These are phyloP conservation scores for Eolophus roseicapilla DNA, from an alignment of 2,113 vertebrate genomes.

Conservation along the genomic window DNA sequence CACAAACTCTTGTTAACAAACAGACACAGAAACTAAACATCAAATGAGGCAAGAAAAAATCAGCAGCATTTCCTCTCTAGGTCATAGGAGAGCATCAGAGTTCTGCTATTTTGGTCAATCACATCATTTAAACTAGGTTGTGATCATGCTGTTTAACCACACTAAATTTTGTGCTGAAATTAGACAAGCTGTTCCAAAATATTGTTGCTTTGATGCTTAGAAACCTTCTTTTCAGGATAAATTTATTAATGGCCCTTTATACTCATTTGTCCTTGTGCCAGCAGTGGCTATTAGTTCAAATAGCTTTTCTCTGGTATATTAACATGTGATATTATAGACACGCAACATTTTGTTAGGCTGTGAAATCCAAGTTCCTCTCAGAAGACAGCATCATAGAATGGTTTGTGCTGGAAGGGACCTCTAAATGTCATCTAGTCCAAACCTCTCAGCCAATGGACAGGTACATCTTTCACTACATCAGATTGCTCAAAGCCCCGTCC, in stretches of 20 bases:
- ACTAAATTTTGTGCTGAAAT: not conserved
- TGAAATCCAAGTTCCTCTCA: not conserved
- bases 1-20: not conserved
- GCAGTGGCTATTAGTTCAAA: not conserved
- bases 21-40: not conserved
- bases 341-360: not conserved
- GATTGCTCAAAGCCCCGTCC: not conserved
- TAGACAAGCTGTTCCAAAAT: not conserved
- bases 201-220: not conserved
- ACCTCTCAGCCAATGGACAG: accelerated
- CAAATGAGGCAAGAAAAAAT: not conserved
- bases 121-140: not conserved
- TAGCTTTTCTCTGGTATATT: not conserved
- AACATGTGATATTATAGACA: not conserved
- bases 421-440: not conserved
- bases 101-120: not conserved
- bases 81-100: not conserved
- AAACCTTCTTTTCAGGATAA: not conserved
- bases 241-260: not conserved
- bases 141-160: not conserved
- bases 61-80: not conserved
- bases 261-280: not conserved
- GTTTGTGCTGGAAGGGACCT: not conserved
- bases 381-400: not conserved
- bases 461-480: not conserved